Base-by-base conservation (phyloP, 2,888 invertebrate species). In the Gastrophysa polygoni region DNA sequence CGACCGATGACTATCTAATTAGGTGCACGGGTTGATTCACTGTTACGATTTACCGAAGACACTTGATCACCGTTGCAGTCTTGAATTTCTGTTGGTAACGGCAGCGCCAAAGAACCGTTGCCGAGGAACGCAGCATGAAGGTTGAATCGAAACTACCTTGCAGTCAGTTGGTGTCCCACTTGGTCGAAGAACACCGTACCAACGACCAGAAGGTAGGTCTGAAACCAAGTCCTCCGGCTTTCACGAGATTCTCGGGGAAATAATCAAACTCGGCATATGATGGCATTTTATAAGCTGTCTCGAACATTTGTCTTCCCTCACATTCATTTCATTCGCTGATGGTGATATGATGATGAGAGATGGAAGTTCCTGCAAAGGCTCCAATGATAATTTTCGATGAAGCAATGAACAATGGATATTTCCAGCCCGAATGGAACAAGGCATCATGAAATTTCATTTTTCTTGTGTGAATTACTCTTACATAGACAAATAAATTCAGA, bases 101-200 rank as follows among this genome's bases (percentile, higher is more conserved):
- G 52, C 38, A 20, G 20, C 28, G 20, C 16, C n/a, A 18, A 52
- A 63, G 59, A 59, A 59, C 63, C 59, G 63, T 63, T 61, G 49
- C 10, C 32, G 34, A 49, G 14, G 43, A 52, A 4, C 38, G 43
- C 34, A 8, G 10, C 16, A 20, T 48, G 63, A 63, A 63, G 59
- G 63, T 49, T 63, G 63, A 63, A 59, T 63, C 56, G 59, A 56
- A 63, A 59, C 59, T 59, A 56, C 56, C 56, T 43, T 59, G 59
- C 56, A 44, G 21, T 34, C 32, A 54, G 44, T 20, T 44, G 63
- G 56, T 63, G 63, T 55, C 63, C 63, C 63, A 63, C 63, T 63
- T 63, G 63, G 43, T 29, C 29, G 48, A 46, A 50, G 57, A 57
- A 46, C 56, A 59, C 59, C 61, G 44, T 44, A 44, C 44, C 32